Evolutionary conservation across 2,113 vertebrate species (phyloP), one percentile per base, ranked within the genome.

Genomic region (Bothrops jararaca): DNA sequence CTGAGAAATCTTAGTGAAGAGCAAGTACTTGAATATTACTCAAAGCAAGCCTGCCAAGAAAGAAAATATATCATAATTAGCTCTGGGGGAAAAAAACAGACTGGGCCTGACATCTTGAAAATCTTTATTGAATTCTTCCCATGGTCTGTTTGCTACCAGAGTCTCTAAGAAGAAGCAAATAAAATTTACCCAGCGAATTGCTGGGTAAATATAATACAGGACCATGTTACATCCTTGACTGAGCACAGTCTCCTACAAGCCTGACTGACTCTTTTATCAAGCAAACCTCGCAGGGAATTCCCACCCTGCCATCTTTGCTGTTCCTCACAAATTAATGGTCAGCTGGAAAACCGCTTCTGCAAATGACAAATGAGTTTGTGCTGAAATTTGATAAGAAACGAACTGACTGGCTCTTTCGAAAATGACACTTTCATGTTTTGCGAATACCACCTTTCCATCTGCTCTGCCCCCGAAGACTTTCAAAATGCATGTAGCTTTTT

Each of bases 181-280:
- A 93, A n/a, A 85, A 88, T 89, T 93, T 89, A 42, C 74, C 26
- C 89, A 90, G 53, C 4, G 48, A 60, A 85, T 80, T 34, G 23
- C 86, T 0, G 0, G 9, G 58, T 74, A 92, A 95, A 86, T 80
- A 80, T 64, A 90, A 89, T 56, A 80, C 23, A 80, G 92, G 91
- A 90, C 80, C 58, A 52, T 54, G 45, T 89, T 91, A 93, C 94
- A 93, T 58, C 24, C 95, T 39, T n/a, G 90, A 54, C 86, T 90
- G 54, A 53, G 54, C 39, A 24, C 58, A 45, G 57, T 92, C 93
- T 95, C 91, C 69, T 85, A 56, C 26, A 89, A 86, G 13, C 54
- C 85, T 24, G 8, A 87, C 50, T 91, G 95, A 92, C 92, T 85
- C 93, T 95, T 95, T 91, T 80, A 89, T 39, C 74, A 94, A 87